Conservation (phyloP, 2,113 vertebrate genomes). For the Dipodomys spectabilis region DNA sequence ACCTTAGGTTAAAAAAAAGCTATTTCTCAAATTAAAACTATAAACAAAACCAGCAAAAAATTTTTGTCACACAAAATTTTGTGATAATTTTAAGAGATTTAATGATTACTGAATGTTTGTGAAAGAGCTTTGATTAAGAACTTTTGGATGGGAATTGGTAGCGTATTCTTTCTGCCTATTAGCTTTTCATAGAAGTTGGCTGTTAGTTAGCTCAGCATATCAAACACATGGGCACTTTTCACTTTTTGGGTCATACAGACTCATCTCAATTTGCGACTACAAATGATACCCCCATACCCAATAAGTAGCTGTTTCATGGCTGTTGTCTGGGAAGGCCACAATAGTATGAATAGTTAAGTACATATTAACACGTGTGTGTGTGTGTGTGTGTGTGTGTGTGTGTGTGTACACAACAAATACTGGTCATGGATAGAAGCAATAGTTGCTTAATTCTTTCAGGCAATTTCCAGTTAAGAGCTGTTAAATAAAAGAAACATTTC, state of each 20-base stretch:
- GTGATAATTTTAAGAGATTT: too few species aligned
- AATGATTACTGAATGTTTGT: background rate
- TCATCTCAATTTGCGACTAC: background rate
- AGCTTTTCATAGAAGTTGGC: background rate
- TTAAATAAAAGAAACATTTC: constrained; percentile 42
- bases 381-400: background rate
- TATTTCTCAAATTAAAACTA: too few species aligned
- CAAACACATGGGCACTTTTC: background rate
- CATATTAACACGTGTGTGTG: background rate
- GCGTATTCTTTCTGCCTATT: background rate
- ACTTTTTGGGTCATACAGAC: background rate
- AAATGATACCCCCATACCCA: background rate
- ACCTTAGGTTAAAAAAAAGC: too few species aligned
- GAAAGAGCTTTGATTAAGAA: background rate
- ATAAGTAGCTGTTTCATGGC: background rate
- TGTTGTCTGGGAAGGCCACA: background rate
- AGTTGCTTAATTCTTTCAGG: constrained; percentile 28
- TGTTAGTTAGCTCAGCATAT: background rate
- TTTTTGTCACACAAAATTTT: too few species aligned
- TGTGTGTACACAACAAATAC: background rate
- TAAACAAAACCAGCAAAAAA: too few species aligned
- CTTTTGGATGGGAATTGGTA: background rate
- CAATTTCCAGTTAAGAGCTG: constrained; percentile 42
- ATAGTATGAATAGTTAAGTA: background rate
- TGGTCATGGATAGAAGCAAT: constrained; percentile 10